Evolutionary conservation across 1,140 invertebrate species (phyloP), one percentile per base, ranked within the genome.

Genomic region (Hycleus phaleratus): DNA sequence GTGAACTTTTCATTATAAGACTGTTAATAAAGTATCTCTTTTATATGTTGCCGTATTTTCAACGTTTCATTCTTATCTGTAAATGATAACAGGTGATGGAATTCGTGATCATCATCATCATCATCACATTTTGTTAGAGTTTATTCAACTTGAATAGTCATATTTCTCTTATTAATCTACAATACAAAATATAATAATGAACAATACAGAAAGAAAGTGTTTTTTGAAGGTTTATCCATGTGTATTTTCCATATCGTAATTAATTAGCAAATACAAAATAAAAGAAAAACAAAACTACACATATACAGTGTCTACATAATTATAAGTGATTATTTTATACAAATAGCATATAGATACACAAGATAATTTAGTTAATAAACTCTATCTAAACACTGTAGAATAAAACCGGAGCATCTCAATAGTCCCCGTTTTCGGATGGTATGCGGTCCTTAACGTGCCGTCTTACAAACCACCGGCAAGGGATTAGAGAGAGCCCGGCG

Each of bases 281-380:
- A 32, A 32, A 32, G 32, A 32, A 73, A 71, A 72, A 70, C 67
- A 71, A 70, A 72, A 73, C 69, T 73, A 73, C 71, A 73, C 69
- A 73, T 72, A 71, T 73, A 73, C 70, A 73, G 65, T 72, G 65
- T 70, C 66, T 71, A 69, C 68, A 71, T 65, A 68, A 64, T 52
- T 63, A 52, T 63, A 65, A 68, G 65, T 69, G 70, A 67, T 62
- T 71, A 71, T 70, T 67, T 73, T 70, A 70, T 72, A 71, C 68
- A 71, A 69, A 70, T 69, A 73, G 68, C 67, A 63, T 60, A 67
- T 72, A 72, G 70, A 67, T 72, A 73, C 70, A 73, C 67, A 71
- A 72, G 68, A 72, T 72, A 72, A 68, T 73, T 73, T 73, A 71
- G 63, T 71, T 69, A 65, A 70, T 68, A 67, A 68, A 69, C 32